phyloP scores from a whole-genome alignment of 2,113 vertebrate genomes.

The Pedionomus torquatus region DNA sequence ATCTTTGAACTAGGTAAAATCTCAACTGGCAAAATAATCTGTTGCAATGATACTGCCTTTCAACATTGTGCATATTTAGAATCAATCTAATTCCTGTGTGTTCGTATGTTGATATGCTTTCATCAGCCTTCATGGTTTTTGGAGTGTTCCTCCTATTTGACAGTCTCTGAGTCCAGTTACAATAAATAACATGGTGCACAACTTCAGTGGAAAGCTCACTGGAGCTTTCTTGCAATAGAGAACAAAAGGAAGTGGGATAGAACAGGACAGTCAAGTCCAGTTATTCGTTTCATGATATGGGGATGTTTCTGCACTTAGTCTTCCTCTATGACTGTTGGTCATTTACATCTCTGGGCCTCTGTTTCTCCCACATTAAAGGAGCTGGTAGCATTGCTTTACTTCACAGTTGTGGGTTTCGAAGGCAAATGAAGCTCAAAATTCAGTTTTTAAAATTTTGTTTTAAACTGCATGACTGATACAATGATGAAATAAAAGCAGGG shows the following conservation, averaged over 20 bases:
- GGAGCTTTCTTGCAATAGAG: background rate
- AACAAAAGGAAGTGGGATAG: background rate
- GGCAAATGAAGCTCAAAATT: background rate
- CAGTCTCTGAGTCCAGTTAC: background rate
- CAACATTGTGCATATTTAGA: background rate
- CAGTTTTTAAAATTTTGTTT: background rate
- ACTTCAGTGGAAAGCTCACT: background rate
- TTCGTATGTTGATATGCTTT: fast-evolving
- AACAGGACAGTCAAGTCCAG: background rate
- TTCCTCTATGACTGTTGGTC: background rate
- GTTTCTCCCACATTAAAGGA: background rate
- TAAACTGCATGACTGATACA: background rate
- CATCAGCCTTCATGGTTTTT: background rate
- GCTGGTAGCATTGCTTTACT: background rate
- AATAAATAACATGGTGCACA: background rate
- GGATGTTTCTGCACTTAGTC: background rate
- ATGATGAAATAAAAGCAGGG: background rate
- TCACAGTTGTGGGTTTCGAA: background rate
- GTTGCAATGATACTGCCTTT: background rate
- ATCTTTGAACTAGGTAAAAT: background rate
- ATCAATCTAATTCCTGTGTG: fast-evolving
- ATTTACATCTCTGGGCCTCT: background rate
- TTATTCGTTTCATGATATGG: background rate
- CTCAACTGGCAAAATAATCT: background rate
- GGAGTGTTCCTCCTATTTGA: background rate